Evolutionary conservation across 2,113 vertebrate genomes (phyloP).

Genomic region (Amblyopsis rosae): DNA sequence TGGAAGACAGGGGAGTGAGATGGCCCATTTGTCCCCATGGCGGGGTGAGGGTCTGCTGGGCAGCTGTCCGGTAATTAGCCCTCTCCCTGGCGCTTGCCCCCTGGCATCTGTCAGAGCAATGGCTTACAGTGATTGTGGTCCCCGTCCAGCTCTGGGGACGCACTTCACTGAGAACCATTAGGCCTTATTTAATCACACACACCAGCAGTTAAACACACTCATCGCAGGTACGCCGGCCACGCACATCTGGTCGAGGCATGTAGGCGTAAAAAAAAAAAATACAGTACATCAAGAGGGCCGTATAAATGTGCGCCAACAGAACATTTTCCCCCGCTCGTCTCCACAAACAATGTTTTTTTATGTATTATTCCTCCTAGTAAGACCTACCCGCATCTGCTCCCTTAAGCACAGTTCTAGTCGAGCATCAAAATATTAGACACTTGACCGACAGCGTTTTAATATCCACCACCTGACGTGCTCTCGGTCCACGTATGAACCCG

Average conservation of each 20-base stretch:
- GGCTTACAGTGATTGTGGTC: conserved; percentile 65
- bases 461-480: too few relatives aligned
- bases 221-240: conserved; percentile 30
- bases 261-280: not conserved
- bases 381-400: too few relatives aligned
- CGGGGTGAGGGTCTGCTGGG: conserved; percentile 73
- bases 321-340: not conserved
- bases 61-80: conserved; percentile 83
- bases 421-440: too few relatives aligned
- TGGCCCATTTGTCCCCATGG: conserved; percentile 63
- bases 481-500: too few relatives aligned
- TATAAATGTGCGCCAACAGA: not conserved
- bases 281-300: not conserved
- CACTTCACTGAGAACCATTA: conserved; percentile 72
- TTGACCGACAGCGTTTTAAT: too few relatives aligned
- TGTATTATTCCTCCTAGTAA: too few relatives aligned
- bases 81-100: conserved; percentile 70
- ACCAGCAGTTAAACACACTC: conserved; percentile 62
- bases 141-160: conserved; percentile 65
- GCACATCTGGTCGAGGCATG: conserved; percentile 55
- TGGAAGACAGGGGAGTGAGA: conserved; percentile 61
- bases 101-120: conserved; percentile 72
- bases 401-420: too few relatives aligned
- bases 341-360: not conserved
- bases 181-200: conserved; percentile 68